Evolutionary conservation across 2,888 invertebrate species (phyloP), one percentile per base, ranked within the genome.

Genomic region (Leucophora obtusa): DNA sequence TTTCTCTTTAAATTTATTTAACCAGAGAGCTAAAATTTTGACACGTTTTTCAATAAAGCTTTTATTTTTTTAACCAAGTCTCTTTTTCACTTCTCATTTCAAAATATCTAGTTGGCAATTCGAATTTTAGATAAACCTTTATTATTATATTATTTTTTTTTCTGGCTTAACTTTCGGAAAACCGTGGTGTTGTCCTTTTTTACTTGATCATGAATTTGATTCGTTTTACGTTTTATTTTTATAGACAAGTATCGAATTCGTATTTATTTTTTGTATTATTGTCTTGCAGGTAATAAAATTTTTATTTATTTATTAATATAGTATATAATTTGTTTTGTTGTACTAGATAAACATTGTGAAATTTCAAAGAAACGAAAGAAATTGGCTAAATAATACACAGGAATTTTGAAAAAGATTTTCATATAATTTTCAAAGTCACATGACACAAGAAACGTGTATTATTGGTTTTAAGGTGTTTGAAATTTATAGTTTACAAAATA

Each of bases 161-260:
- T 59, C 14, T 33, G 17, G 59, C 14, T 60, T 28, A 18, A 51
- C 77, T 51, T 51, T 63, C 6, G 66, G 43, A 68, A 78, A 71
- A 74, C 74, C 63, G 74, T 75, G 75, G 78, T 79, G 78, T 75
- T 82, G 82, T 82, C 78, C 82, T 82, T 82, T 79, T 75, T 71
- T 71, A 35, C 60, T 33, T 62, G 51, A 59, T 59, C 17, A 59
- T 33, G 17, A 70, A 47, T 24, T 9, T 35, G 14, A 28, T 62
- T 24, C n/a, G 35, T 21, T 28, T 28, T 28, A 28, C 15, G n/a
- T 14, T 9, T 11, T 50, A 35, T 56, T 72, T 54, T 28, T 28
- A 28, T 3, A 28, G 28, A 33, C 58, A 24, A 35, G 15, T 62
- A 15, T 56, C 50, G 14, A 28, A 35, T 59, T 51, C 18, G n/a